Conservation (phyloP, 2,888 invertebrate species). For the Orchesella flavescens region DNA sequence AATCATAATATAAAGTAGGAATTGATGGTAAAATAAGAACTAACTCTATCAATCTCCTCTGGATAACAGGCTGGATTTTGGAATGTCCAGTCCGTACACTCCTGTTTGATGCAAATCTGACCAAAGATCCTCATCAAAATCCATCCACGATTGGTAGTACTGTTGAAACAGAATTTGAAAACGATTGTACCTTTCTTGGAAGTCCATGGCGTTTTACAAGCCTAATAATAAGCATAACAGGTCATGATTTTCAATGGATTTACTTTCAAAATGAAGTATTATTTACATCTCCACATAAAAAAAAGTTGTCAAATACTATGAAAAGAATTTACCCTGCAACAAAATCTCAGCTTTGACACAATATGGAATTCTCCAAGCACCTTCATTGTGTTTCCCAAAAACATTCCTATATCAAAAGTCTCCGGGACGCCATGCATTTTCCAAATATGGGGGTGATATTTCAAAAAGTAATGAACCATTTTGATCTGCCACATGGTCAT, state of each 20-base stretch:
- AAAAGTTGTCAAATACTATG: background rate
- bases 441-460: slow-evolving; percentile 42
- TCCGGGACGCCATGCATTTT: slow-evolving; percentile 50
- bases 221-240: background rate
- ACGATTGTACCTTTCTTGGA: slow-evolving; percentile 54
- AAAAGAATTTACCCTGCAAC: slow-evolving; percentile 47
- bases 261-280: background rate
- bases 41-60: slow-evolving; percentile 55
- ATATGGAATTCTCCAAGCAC: slow-evolving; percentile 35
- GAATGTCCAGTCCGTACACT: slow-evolving; percentile 31
- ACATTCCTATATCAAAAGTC: slow-evolving; percentile 18
- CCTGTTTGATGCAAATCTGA: slow-evolving; percentile 47
- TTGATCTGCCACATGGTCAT: slow-evolving; percentile 45
- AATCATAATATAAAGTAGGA: too few relatives aligned
- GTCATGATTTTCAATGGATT: background rate
- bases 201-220: slow-evolving; percentile 52
- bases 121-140: slow-evolving; percentile 52
- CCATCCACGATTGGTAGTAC: slow-evolving; percentile 24
- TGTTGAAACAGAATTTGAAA: slow-evolving; percentile 29
- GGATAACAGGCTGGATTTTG: slow-evolving; percentile 57
- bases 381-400: slow-evolving; percentile 11
- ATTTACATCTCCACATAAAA: background rate
- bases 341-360: slow-evolving; percentile 49
- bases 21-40: background rate
- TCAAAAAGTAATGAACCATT: slow-evolving; percentile 48